Evolutionary conservation across 1,140 invertebrate species (phyloP), one percentile per base, ranked within the genome.

Genomic region (Zaprionus gabonicus): DNA sequence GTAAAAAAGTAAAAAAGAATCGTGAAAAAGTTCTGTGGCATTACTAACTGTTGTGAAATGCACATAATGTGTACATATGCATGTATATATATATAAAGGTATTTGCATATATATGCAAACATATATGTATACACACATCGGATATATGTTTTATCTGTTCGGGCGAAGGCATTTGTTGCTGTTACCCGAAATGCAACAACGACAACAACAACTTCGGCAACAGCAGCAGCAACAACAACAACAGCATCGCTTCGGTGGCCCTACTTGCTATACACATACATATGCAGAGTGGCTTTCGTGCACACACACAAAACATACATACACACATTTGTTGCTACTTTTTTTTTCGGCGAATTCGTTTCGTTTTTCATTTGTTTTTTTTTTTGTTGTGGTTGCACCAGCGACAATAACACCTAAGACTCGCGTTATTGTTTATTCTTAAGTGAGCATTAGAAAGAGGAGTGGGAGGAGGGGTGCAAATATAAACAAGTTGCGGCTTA

Each of bases 271-370:
- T 60, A 34, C 51, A 55, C 56, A 46, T 49, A 57, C 41, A 63
- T 34, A 34, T 34, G 31, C 9, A 34, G 67, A 34, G 67, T 75
- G 51, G 46, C 36, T 74, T 71, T 75, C 41, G n/a, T 71, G 34
- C 59, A 71, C 58, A 67, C 56, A 46, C 41, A 46, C n/a, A 41
- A 31, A 27, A 69, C 25, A 44, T 5, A 60, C 53, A 36, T 28
- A 66, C 25, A 51, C 34, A 71, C 51, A 76, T 76, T 76, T 76
- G 62, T 76, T 72, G 74, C 69, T 76, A 38, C 13, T 53, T 59
- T 49, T 56, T 76, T 71, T 72, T 72, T 76, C 70, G 63, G 62
- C 73, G 67, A 76, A 76, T 67, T 72, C 46, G 17, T 53, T 64
- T 72, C 57, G 51, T 25, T 63, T 59, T 46, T 46, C n/a, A 17